These are phyloP conservation scores for Coreoperca whiteheadi DNA, from an alignment of 2,113 vertebrate genomes.

Conservation along the genomic window DNA sequence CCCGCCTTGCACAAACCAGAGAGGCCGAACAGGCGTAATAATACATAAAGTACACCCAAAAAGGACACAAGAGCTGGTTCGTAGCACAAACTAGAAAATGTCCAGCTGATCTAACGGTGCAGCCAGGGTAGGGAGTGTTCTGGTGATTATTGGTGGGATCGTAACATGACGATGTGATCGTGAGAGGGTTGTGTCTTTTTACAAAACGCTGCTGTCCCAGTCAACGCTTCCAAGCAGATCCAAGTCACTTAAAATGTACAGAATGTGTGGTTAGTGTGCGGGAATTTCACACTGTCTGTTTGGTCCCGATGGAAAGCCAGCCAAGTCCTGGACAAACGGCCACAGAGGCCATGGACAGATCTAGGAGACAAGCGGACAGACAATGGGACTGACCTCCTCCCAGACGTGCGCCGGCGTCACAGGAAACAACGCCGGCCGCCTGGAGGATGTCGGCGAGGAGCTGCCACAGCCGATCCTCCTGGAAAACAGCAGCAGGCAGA, in stretches of 20 bases:
- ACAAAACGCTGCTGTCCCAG: neutral
- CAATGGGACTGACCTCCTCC: constrained; percentile 35
- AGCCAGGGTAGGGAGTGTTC: no score
- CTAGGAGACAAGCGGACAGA: neutral
- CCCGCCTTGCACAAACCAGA: no score
- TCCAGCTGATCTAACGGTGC: neutral
- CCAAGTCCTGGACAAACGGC: neutral
- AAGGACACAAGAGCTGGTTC: neutral
- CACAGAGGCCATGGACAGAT: neutral
- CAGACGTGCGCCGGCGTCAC: neutral
- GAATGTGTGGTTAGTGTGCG: no score
- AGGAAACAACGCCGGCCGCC: constrained; percentile 21
- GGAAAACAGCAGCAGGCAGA: constrained; percentile 10
- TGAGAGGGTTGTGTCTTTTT: neutral
- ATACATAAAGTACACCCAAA: neutral
- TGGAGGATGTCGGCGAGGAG: constrained; percentile 73
- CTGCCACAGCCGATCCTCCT: constrained; percentile 79
- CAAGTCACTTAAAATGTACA: neutral
- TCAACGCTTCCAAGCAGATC: neutral
- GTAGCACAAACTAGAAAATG: neutral
- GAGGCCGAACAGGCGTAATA: no score
- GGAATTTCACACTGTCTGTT: neutral
- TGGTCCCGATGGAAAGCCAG: neutral
- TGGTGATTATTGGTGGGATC: no score
- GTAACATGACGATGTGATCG: no score